Conservation (phyloP, 2,888 invertebrate genomes). For the Oscheius sp. region DNA sequence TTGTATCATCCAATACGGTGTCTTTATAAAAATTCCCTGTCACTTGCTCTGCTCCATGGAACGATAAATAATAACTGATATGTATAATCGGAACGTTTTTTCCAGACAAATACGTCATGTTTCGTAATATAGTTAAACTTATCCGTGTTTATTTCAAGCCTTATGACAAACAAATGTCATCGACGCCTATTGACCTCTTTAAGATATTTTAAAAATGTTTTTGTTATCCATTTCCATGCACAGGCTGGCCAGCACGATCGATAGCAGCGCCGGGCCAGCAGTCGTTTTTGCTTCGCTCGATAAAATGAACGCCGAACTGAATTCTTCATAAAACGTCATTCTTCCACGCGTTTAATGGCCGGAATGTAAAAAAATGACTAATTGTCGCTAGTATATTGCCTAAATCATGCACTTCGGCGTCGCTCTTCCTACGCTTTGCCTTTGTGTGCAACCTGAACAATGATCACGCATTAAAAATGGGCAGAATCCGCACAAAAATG, state of each 20-base stretch:
- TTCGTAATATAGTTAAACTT: not conserved
- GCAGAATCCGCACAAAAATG: too few relatives aligned
- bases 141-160: not conserved
- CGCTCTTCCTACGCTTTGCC: not conserved
- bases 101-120: too few relatives aligned
- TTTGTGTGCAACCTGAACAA: not conserved
- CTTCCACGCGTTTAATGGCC: not conserved
- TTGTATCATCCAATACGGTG: conserved; percentile 19
- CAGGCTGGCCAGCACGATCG: conserved; percentile 26
- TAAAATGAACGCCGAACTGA: conserved; percentile 26
- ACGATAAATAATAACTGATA: too few relatives aligned
- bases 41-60: conserved; percentile 18
- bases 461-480: not conserved
- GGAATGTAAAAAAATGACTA: too few relatives aligned
- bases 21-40: conserved; percentile 8
- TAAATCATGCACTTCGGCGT: too few relatives aligned
- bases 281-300: conserved; percentile 27
- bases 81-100: too few relatives aligned
- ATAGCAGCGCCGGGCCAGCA: conserved; percentile 28
- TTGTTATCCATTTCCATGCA: conserved; percentile 28
- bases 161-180: not conserved
- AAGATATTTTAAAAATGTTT: not conserved
- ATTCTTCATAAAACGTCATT: conserved; percentile 14
- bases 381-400: too few relatives aligned
- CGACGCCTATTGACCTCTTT: not conserved